Evolutionary conservation across 2,797 vertebrate genomes (phyloP), one percentile per base, ranked within the genome.

Genomic region (Nannoperca obscura): DNA sequence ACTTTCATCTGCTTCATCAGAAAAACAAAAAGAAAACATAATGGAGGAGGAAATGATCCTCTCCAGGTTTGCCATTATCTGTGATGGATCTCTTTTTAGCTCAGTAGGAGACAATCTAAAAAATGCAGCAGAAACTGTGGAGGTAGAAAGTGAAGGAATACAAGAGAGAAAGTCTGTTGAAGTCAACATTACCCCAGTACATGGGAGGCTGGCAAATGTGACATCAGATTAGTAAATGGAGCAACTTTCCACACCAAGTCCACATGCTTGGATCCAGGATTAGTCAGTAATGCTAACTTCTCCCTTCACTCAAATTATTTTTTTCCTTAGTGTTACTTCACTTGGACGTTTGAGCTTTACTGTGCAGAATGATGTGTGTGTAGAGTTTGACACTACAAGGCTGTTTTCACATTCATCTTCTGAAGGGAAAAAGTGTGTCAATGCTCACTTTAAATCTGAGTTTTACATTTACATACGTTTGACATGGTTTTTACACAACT

Each of bases 71-170:
- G 34, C 58, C 38, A 55, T 76, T 52, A 73, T 80, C 27, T 69
- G 15, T 64, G 44, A 81, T 36, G 46, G 55, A 72, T 68, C 57
- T 73, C 12, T 67, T 74, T 83, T 76, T 49, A 67, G 57, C 49
- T 68, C 20, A 34, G 34, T 34, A 34, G 61, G 60, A 73, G n/a
- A 57, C 53, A 64, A 71, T 44, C 22, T 68, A 36, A 71, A 83
- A 71, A 34, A 49, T 70, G 44, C 24, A 53, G 30, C 32, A 57
- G 32, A 72, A 72, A 55, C 3, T 44, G 17, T 40, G 19, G 54
- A 61, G 34, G 34, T 47, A 82, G 15, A 74, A 82, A 71, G 2
- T 64, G 36, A 73, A 54, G 57, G 19, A 72, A 58, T 44, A n/a
- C 34, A 34, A 34, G 34, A 8, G 34, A 8, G 34, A 34, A 34